Evolutionary conservation across 2,797 vertebrate species (phyloP), one percentile per base, ranked within the genome.

Genomic region (Chelonia mydas): DNA sequence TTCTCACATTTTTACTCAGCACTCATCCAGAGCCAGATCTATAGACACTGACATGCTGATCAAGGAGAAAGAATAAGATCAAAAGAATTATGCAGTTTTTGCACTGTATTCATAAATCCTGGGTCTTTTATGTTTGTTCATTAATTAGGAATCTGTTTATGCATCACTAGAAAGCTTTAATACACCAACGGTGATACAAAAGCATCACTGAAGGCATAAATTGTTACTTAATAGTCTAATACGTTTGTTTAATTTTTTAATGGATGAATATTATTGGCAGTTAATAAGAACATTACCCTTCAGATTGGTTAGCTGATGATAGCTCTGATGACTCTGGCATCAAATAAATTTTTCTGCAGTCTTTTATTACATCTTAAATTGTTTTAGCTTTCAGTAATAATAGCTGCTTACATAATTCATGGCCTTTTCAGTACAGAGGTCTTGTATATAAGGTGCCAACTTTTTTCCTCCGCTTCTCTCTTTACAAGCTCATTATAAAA

Each of bases 201-300:
- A 93, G 28, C 19, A 86, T 47, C 45, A 16, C 1, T 74, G 57
- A 92, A 93, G 87, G 6, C 49, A 19, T 45, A 79, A 79, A 78
- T 8, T 37, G 33, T 41, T 65, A 89, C 3, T 53, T 89, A n/a
- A 10, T 28, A 4, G 8, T 84, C n/a, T 33, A 41, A 76, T 65
- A n/a, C 27, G 1, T 85, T 53, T 55, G 55, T 80, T 89, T 41
- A 54, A 78, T 2, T 45, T 83, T 77, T 76, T 86, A 12, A 23
- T 85, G 2, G 2, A 37, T 95, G 6, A 7, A 33, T 47, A 49
- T 86, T 76, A 74, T 55, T 89, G 0, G 4, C 5, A 25, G 78
- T 96, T 92, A 50, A 77, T 87, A 74, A 13, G 5, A 28, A 88
- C 2, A 54, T 72, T 54, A 74, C 55, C 31, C 61, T 2, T 86